Evolutionary conservation across 2,888 invertebrate species (phyloP).

Genomic region (Eilema depressum): DNA sequence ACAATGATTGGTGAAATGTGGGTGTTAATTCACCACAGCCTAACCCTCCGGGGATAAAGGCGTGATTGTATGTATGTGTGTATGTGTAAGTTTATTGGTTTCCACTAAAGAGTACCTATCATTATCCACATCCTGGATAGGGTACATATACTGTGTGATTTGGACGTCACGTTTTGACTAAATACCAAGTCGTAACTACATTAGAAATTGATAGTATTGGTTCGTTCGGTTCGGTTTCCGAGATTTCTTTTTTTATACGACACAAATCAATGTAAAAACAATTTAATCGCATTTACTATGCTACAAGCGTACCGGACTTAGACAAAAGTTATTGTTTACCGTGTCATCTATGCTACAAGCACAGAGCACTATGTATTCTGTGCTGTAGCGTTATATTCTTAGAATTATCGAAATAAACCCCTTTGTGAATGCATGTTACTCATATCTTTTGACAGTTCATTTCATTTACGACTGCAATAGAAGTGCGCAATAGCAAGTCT

Average conservation of each 20-base stretch:
- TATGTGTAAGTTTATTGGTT: too few relatives aligned
- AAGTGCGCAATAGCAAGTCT: constrained; percentile 43
- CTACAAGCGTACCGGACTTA: constrained; percentile 19
- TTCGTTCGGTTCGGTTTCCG: not conserved
- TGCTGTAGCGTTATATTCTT: constrained; percentile 29
- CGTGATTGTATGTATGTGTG: too few relatives aligned
- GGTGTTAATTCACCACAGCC: too few relatives aligned
- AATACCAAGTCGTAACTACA: not conserved
- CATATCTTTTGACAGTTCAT: constrained; percentile 49
- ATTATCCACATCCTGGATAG: too few relatives aligned
- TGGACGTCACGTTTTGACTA: not conserved
- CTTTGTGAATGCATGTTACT: constrained; percentile 50
- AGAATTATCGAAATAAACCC: constrained; percentile 48
- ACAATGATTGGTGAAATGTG: too few relatives aligned
- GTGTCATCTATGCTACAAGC: constrained; percentile 22
- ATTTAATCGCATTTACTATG: constrained; percentile 18
- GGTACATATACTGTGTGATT: too few relatives aligned
- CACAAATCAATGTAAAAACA: not conserved
- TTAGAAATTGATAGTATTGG: not conserved
- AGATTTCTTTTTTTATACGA: too few relatives aligned
- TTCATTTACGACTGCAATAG: constrained; percentile 47
- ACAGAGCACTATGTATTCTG: constrained; percentile 10
- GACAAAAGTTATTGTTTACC: constrained; percentile 47
- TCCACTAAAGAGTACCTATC: too few relatives aligned
- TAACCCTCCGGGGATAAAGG: too few relatives aligned